These are phyloP conservation scores for Drosophila antonietae DNA, from an alignment of 2,888 invertebrate species.

Conservation along the genomic window DNA sequence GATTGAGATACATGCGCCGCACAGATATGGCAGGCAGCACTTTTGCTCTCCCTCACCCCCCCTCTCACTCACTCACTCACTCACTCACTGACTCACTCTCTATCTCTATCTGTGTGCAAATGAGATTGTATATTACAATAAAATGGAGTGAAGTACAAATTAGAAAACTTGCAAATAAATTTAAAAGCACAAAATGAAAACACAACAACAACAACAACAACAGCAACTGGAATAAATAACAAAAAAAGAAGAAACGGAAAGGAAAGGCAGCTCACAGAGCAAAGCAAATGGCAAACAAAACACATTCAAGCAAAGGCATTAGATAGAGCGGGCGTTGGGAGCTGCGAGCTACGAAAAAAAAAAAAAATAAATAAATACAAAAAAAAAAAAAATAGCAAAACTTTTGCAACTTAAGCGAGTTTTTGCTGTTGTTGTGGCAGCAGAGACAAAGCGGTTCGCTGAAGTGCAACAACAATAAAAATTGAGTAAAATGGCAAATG, in stretches of 20 bases:
- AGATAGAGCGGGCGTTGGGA: conserved; percentile 25
- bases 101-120: conserved; percentile 51
- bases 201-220: conserved; percentile 30
- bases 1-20: conserved; percentile 55
- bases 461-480: conserved; percentile 78
- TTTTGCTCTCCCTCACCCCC: background rate
- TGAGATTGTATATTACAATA: conserved; percentile 82
- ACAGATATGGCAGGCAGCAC: conserved; percentile 43
- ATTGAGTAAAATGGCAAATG: conserved; percentile 79
- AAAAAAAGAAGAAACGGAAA: conserved; percentile 16
- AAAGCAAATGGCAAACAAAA: conserved; percentile 76
- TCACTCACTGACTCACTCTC: background rate
- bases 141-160: conserved; percentile 82
- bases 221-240: conserved; percentile 27
- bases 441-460: conserved; percentile 73
- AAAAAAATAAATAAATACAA: conserved; percentile 56
- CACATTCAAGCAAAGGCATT: conserved; percentile 54
- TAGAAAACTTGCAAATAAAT: conserved; percentile 82
- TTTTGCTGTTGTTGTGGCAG: conserved; percentile 39
- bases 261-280: conserved; percentile 32
- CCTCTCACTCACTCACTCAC: background rate
- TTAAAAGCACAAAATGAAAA: conserved; percentile 73
- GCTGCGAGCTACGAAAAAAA: conserved; percentile 23
- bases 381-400: conserved; percentile 67
- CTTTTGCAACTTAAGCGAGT: conserved; percentile 74